Evolutionary conservation across 2,797 vertebrate genomes (phyloP), one percentile per base, ranked within the genome.

Genomic region (Gambusia yucatana): DNA sequence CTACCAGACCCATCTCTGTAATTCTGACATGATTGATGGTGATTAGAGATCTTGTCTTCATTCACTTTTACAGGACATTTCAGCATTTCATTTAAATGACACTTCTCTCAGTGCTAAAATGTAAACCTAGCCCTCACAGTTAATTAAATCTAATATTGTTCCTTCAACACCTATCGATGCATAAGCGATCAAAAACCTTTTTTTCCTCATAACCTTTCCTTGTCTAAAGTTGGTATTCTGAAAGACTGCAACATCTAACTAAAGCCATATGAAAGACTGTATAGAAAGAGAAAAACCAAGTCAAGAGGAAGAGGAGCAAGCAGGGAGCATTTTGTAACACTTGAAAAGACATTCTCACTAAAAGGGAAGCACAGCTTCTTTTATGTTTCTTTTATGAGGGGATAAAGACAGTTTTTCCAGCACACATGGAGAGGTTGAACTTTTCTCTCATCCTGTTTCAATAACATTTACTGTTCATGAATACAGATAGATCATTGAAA

Each of bases 151-250:
- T 41, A 43, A 46, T 7, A 16, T 55, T 83, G 77, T 78, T 77
- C 20, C 43, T 82, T 70, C 47, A 80, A 76, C 75, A 22, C 47
- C 16, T 61, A 30, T 74, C 10, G 61, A 28, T 67, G 25, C 57
- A 50, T 11, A 78, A 41, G 67, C 3, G 25, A 73, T 57, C 33
- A 83, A 39, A 82, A 74, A 57, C 33, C 46, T 33, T 8, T 47
- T 28, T 36, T 73, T 72, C 28, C 69, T 78, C 67, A 57, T 36
- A 73, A 96, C 95, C 93, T 92, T 93, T 93, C 83, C 94, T 86
- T 91, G 89, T 93, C 85, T 93, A 92, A 89, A 94, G 93, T 91
- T 94, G 91, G 87, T 90, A 94, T 95, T 96, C 92, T 96, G 93
- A 94, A 78, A 94, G 96, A 96, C 95, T 96, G 22, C 5, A 93